Conservation (phyloP, 2,113 vertebrate genomes). For the Strix uralensis region DNA sequence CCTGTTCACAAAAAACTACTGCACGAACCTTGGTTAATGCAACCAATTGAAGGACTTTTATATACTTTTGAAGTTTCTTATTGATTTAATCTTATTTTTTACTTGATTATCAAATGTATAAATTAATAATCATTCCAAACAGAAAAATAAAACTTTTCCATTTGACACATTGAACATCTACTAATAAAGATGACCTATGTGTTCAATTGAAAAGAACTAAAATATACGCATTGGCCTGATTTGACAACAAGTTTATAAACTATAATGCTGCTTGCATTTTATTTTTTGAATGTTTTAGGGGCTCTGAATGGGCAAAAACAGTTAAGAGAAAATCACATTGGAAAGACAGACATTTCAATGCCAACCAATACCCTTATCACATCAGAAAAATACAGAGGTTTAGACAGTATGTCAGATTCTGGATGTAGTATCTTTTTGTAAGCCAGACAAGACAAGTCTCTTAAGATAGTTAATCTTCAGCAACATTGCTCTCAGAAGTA, state of each 20-base stretch:
- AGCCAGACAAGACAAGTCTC: neutral
- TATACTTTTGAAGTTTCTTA: neutral
- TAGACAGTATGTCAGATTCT: neutral
- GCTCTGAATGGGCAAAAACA: neutral
- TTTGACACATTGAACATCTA: neutral
- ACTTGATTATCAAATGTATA: neutral
- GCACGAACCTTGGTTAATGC: neutral
- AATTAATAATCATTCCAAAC: neutral
- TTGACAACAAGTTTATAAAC: neutral
- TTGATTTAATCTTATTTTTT: neutral
- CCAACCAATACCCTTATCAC: neutral
- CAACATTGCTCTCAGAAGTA: neutral
- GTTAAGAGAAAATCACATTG: neutral
- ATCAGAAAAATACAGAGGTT: neutral
- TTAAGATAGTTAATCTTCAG: neutral
- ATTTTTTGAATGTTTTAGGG: neutral
- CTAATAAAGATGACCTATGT: neutral
- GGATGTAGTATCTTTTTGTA: neutral
- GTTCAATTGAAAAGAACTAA: neutral
- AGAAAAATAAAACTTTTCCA: neutral
- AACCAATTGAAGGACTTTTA: neutral
- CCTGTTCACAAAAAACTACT: neutral
- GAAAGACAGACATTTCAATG: neutral
- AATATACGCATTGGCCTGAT: neutral
- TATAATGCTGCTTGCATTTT: neutral